Evolutionary conservation across 2,888 invertebrate genomes (phyloP).

Genomic region (Parthenolecanium corni): DNA sequence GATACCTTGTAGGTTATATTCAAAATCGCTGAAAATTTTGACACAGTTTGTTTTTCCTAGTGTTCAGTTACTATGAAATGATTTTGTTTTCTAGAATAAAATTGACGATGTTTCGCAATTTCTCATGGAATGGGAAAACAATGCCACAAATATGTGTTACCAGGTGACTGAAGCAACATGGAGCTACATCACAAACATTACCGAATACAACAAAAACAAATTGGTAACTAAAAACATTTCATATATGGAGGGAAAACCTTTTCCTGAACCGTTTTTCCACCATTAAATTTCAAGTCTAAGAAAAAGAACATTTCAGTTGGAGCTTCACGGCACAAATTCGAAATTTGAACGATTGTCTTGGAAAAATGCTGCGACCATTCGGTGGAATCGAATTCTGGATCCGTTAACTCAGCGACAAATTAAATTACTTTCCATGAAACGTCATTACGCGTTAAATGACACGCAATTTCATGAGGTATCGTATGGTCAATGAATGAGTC

Average conservation of each 20-base stretch:
- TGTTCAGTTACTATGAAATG: too few species aligned
- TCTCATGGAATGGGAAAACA: conserved; percentile 57
- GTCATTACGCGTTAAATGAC: conserved; percentile 60
- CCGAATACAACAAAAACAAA: conserved; percentile 54
- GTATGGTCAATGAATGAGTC: background rate
- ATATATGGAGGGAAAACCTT: background rate
- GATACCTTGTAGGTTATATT: too few species aligned
- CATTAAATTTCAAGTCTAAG: background rate
- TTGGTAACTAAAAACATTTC: conserved; percentile 44
- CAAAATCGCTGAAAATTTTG: too few species aligned
- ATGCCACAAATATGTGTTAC: conserved; percentile 61
- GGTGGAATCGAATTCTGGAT: conserved; percentile 54
- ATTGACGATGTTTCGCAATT: conserved; percentile 53
- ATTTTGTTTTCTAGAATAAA: conserved; percentile 37
- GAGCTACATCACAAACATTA: conserved; percentile 65
- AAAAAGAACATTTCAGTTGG: conserved; percentile 42
- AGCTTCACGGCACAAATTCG: conserved; percentile 55
- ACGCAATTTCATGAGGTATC: conserved; percentile 60
- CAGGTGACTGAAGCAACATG: conserved; percentile 59
- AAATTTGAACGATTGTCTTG: conserved; percentile 66
- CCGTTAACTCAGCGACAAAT: conserved; percentile 55
- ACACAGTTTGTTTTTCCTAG: too few species aligned
- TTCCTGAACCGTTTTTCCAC: background rate
- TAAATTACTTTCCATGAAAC: conserved; percentile 54
- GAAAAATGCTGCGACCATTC: conserved; percentile 54